Evolutionary conservation across 1,140 invertebrate species (phyloP), one percentile per base, ranked within the genome.

Genomic region (Achroia grisella): DNA sequence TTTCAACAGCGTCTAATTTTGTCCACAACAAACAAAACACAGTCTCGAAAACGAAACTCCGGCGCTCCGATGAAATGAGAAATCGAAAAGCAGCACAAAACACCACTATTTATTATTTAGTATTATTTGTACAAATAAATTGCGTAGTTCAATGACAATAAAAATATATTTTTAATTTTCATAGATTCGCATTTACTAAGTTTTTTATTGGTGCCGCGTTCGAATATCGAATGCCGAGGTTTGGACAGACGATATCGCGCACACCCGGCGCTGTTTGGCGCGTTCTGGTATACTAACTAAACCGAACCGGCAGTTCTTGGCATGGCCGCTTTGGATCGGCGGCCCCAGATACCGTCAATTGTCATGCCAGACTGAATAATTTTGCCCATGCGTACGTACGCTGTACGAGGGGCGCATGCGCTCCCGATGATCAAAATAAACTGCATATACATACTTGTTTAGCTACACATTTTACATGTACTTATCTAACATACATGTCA

Each of bases 371-470:
- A 57, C 45, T 29, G 33, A 43, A 39, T 50, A 43, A 52, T 34
- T 41, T 44, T 31, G 35, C 34, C 34, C 52, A 55, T 55, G 46
- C 52, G 47, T 39, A 39, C 14, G 33, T 13, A 43, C 39, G 43
- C 28, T 8, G 33, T 23, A 39, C 39, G 39, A 42, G 49, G 52
- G 52, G 52, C 52, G 52, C 52, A 45, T 55, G 52, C 47, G 52
- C 49, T 32, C 52, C 47, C 31, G 42, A 27, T 33, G 17, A 23
- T 48, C 32, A 10, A 27, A 40, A 43, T 54, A 54, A 54, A 48
- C 52, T 36, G 39, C 17, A 23, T 23, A 3, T 23, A 23, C 17
- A 2, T 23, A 23, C 2, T 23, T 23, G 17, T 23, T 6, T 23
- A 23, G 17, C 6, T 11, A 32, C 9, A 32, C 30, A n/a, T 32